phyloP scores from a whole-genome alignment of 2,797 vertebrate genomes.

The Craterocephalus amniculus region DNA sequence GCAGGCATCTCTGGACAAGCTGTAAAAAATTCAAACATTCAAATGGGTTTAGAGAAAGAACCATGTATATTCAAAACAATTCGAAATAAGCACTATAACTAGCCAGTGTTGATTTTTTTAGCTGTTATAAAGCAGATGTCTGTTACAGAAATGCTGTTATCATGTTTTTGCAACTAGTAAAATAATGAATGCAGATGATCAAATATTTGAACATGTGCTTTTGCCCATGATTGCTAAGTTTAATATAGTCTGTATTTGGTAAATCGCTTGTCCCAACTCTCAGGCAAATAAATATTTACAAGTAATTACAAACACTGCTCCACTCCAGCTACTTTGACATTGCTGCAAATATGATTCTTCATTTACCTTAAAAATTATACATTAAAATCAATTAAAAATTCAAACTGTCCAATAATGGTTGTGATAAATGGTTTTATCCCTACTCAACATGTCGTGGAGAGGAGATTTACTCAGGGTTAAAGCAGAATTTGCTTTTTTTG shows the following conservation, averaged over 20 bases:
- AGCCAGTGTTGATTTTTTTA: not conserved
- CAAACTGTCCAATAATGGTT: not conserved
- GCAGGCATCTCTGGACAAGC: slow-evolving; percentile 30
- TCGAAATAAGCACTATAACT: not conserved
- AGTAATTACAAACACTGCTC: not conserved
- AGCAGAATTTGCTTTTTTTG: too few relatives aligned
- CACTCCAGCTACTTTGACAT: not conserved
- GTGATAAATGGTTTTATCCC: not conserved
- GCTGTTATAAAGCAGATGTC: not conserved
- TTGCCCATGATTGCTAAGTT: not conserved
- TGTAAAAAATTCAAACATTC: slow-evolving; percentile 33
- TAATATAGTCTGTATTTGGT: not conserved
- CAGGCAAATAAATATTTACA: not conserved
- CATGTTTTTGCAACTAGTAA: not conserved
- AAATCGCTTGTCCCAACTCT: not conserved
- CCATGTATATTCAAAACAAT: not conserved
- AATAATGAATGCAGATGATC: not conserved
- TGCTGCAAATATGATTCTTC: not conserved
- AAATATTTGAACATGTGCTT: not conserved
- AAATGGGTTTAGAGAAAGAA: not conserved
- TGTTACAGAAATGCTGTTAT: not conserved
- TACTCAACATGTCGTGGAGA: not conserved
- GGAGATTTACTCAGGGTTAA: not conserved
- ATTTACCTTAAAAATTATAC: not conserved
- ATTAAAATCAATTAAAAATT: too few relatives aligned